Percentiles rank a stretch among this genome's conserved stretches.
These are phyloP conservation scores for Serinus canaria DNA, from an alignment of 2,113 vertebrate genomes.

Conservation along the genomic window DNA sequence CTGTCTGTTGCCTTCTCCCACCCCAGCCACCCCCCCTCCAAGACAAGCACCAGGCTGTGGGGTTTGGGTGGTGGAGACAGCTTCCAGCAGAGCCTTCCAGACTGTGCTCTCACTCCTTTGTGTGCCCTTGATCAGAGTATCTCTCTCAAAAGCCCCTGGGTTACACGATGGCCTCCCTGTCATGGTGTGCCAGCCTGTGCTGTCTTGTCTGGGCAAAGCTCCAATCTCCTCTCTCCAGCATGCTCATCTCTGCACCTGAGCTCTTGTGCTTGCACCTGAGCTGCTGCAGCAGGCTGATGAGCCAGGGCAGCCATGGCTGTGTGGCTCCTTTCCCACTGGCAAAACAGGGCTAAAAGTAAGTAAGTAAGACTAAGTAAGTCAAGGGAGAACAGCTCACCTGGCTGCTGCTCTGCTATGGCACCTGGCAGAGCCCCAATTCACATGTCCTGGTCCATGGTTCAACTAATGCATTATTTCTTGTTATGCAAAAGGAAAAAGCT, in stretches of 20 bases:
- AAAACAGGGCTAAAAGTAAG: not conserved
- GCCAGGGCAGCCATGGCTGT: not conserved
- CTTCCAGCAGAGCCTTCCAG: not conserved
- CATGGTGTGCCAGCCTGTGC: accelerated
- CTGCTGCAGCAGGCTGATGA: not conserved
- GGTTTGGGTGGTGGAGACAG: not conserved
- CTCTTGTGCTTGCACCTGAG: not conserved
- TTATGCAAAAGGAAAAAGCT: not conserved
- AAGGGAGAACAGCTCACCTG: not conserved
- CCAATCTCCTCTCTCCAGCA: not conserved
- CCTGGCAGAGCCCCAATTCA: not conserved
- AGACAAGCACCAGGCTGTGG: not conserved
- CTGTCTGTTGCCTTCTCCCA: not conserved
- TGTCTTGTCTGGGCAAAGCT: not conserved
- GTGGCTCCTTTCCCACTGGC: not conserved
- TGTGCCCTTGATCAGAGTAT: not conserved
- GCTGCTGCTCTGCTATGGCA: not conserved
- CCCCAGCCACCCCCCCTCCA: not conserved
- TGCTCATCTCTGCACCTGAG: not conserved
- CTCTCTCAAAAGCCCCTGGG: not conserved
- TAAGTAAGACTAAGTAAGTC: accelerated
- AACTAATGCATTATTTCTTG: not conserved
- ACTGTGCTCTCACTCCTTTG: not conserved
- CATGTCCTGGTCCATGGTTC: not conserved
- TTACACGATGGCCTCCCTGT: not conserved